Base-by-base conservation (phyloP, 2,797 vertebrate genomes). In the Loris lydekkerianus region DNA sequence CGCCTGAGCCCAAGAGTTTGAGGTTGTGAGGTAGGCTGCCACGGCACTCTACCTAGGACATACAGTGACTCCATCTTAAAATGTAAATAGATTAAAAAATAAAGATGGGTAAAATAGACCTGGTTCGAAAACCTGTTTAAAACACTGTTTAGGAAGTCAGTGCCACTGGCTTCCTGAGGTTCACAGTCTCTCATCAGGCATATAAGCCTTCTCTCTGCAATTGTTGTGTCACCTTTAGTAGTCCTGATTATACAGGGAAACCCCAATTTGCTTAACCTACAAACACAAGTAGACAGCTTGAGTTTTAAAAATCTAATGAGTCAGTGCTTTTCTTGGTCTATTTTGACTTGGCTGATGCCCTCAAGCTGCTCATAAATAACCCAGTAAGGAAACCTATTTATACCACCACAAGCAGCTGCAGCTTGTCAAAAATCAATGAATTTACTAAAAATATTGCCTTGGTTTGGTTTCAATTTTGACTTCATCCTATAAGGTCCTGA, bases 301-400 rank as follows among this genome's bases (percentile, higher is more conserved):
- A 27, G 25, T 69, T 85, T 67, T 37, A 70, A 87, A 90, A 84
- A 58, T 61, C 69, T 67, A 58, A 69, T 27, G 4, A 69, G 25
- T 61, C 10, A 31, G 56, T 15, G 25, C 15, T 75, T 43, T 65
- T 69, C 18, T 18, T 40, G 63, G 31, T 63, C 53, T 81, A 10
- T 60, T 93, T 78, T 61, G 13, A 89, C 34, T n/a, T 61, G n/a
- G n/a, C 27, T 73, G 6, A 21, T 78, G 31, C 27, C 70, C 34
- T 69, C 61, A 84, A 93, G 81, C 4, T 70, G 76, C 56, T 87
- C 53, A 20, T 40, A 82, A 91, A 63, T 46, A 81, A 70, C 82
- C 86, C 18, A 89, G 17, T 70, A 76, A 93, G 34, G 49, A 96
- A 91, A 85, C 5, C 70, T 83, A 40, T 61, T 11, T 91, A 58